Base-by-base conservation (phyloP, 2,888 invertebrate genomes). In the Tinea trinotella region DNA sequence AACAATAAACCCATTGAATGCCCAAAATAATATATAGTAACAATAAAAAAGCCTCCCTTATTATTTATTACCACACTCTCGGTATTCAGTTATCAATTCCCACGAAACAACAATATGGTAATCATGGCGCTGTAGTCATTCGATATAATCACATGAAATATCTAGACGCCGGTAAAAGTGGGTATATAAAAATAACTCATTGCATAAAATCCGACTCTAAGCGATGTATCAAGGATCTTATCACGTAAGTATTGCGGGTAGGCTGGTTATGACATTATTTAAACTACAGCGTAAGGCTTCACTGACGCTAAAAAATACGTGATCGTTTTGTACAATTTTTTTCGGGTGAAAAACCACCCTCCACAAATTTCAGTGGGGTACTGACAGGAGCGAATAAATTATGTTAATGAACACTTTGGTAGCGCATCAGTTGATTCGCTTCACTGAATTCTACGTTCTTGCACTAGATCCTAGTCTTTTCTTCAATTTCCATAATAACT, bases 301-400 rank as follows among this genome's bases (percentile, higher is more conserved):
- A 65, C 69, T 69, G 73, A 69, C 72, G 73, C 71, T 76, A 76
- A 80, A 80, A 81, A 81, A 76, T 81, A 84, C 83, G 84, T 83
- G 84, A 84, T 74, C 74, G 73, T 67, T 74, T 77, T 83, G 67
- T 75, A 71, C 67, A 74, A 79, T 78, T 75, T 72, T 74, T 69
- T 67, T 60, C 65, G 61, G 63, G 74, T 68, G 77, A 74, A 80
- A 82, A 81, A 76, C 76, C 76, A 71, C 68, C 74, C 68, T 71
- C 77, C 75, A 75, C 77, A 78, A 81, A 80, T 83, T 82, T 81
- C 76, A 78, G 76, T 70, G 71, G 77, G 73, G 74, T 61, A 76
- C 80, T 83, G 84, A 83, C 82, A 79, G 80, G 68, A 65, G 63
- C 73, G 81, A 78, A 83, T 84, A 84, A 81, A 82, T 85, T 84